Conservation (phyloP, 64 coral and sea anemone genomes). For the Porites lutea region DNA sequence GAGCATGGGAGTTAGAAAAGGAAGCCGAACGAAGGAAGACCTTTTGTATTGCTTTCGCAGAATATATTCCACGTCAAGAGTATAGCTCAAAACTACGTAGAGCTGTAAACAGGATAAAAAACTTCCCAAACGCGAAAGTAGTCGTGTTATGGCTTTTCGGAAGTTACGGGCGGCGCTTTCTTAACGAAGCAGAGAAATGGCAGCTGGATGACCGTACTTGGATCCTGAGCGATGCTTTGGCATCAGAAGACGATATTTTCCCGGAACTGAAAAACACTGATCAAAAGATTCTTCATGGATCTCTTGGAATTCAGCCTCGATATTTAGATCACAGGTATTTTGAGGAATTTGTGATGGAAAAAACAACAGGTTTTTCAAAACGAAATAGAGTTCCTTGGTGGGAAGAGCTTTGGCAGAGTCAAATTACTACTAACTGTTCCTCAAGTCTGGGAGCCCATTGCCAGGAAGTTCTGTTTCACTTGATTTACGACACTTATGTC, state of each 20-base stretch:
- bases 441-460: background rate
- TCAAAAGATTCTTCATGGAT: conserved; percentile 17
- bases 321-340: background rate
- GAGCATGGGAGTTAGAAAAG: conserved; percentile 20
- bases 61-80: conserved; percentile 41
- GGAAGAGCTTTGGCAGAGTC: conserved; percentile 13
- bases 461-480: background rate
- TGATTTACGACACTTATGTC: conserved; percentile 15
- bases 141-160: conserved; percentile 28
- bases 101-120: conserved; percentile 10
- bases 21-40: conserved; percentile 50
- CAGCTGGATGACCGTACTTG: conserved; percentile 34
- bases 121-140: background rate
- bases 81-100: conserved; percentile 18
- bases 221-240: conserved; percentile 41
- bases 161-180: background rate
- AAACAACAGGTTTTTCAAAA: background rate
- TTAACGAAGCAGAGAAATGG: conserved; percentile 20
- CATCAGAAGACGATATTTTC: conserved; percentile 6
- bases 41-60: conserved; percentile 53
- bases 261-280: background rate
- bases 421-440: background rate
- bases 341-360: background rate
- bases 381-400: conserved; percentile 5
- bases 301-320: conserved; percentile 15